These are phyloP conservation scores for Colossoma macropomum DNA, from an alignment of 2,113 vertebrate genomes.

Conservation along the genomic window DNA sequence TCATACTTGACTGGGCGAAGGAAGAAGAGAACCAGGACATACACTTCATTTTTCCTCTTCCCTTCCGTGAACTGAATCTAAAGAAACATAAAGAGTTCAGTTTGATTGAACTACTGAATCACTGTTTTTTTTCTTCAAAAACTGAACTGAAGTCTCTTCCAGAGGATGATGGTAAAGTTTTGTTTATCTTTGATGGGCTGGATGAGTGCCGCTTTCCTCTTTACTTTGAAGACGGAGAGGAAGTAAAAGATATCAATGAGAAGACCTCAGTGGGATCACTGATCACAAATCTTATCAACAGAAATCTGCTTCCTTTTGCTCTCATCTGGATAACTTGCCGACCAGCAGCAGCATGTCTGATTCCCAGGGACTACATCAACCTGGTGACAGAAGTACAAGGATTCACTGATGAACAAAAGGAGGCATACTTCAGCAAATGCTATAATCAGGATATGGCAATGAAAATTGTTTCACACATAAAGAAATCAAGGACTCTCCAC, in stretches of 20 bases:
- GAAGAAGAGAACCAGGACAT: neutral
- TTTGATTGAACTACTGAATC: neutral
- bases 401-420: neutral
- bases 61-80: slow-evolving; percentile 7
- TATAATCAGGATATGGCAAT: neutral
- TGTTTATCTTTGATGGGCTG: slow-evolving; percentile 8
- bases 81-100: neutral
- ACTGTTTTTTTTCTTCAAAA: neutral
- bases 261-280: neutral
- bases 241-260: neutral
- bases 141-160: slow-evolving; percentile 1
- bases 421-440: neutral
- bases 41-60: neutral
- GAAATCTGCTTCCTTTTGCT: neutral
- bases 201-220: slow-evolving; percentile 15
- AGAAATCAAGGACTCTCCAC: neutral
- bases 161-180: neutral
- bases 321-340: slow-evolving; percentile 4
- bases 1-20: slow-evolving; percentile 6
- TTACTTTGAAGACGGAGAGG: neutral
- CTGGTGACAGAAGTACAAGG: slow-evolving; percentile 1
- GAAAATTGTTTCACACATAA: slow-evolving; percentile 9
- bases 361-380: neutral
- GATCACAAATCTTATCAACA: neutral
- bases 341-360: neutral